Evolutionary conservation across 2,888 invertebrate species (phyloP), one percentile per base, ranked within the genome.

Genomic region (Brachynemurus nebulosus): DNA sequence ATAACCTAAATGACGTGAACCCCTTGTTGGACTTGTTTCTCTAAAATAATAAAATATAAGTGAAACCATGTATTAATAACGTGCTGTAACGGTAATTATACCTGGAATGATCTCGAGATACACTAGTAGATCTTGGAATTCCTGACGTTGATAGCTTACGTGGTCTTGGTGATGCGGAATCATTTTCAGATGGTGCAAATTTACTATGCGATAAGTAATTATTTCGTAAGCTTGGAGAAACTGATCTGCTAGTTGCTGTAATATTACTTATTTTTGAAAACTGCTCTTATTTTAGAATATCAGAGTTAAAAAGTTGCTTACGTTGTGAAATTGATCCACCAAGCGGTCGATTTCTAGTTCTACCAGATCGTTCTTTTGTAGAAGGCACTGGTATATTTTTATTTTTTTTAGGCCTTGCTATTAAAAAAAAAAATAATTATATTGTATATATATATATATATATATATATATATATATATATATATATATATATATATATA

Each of bases 241-340:
- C 89, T 4, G 92, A 92, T 33, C 96, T 74, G 53, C 93, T 93
- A 39, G 89, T 86, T 6, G 96, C 91, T 91, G 67, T 20, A 63
- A 59, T 47, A 3, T 12, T 16, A 8, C 4, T 16, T 36, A 25
- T 9, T 36, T 16, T 36, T 36, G n/a, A 3, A 12, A 36, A 36
- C 16, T 6, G 9, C 11, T 11, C 17, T 36, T 4, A 36, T 36
- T 9, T 4, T 18, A 4, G 3, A 17, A 14, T 4, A 36, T 17
- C 34, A 34, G 34, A 6, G n/a, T n/a, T 6, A 14, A 34, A 34
- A 34, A 34, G 34, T 41, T 49, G 73, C 83, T 79, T 68, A 91
- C 90, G 93, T 69, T 93, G 93, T 35, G 92, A 93, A 59, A 89
- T 89, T 2, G 91, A 91, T 9, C 88, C 82, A 12, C 88, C 83